Conservation (phyloP, 2,797 vertebrate species). For the Hydrocynus forskahlii region DNA sequence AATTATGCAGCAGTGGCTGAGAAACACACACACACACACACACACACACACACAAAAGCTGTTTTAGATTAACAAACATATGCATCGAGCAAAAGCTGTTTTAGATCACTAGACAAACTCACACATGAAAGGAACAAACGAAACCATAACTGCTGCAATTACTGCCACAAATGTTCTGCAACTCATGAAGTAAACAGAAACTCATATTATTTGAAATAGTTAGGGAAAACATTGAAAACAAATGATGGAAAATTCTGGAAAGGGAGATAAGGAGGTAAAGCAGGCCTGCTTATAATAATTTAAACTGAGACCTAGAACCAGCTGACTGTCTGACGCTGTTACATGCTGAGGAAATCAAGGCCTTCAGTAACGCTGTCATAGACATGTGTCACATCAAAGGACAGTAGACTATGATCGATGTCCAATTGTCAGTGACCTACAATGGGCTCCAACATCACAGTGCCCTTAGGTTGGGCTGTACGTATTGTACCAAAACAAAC, state of each 20-base stretch:
- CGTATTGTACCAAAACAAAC: no score
- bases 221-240: not conserved
- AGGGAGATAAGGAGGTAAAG: no score
- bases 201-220: not conserved
- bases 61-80: conserved; percentile 4
- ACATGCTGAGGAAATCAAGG: not conserved
- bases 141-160: not conserved
- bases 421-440: not conserved
- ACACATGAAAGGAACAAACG: not conserved
- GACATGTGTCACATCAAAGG: not conserved
- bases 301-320: not conserved
- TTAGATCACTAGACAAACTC: not conserved
- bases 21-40: not conserved
- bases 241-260: not conserved
- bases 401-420: not conserved
- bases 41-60: not conserved
- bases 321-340: not conserved
- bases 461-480: no score
- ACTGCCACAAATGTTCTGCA: not conserved
- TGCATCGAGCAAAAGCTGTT: not conserved
- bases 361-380: not conserved
- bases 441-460: not conserved
- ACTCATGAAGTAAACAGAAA: not conserved
- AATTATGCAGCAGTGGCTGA: not conserved
- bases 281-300: not conserved